These are phyloP conservation scores for Heterodera filipjevi DNA, from an alignment of 2,888 invertebrate species.

Conservation along the genomic window DNA sequence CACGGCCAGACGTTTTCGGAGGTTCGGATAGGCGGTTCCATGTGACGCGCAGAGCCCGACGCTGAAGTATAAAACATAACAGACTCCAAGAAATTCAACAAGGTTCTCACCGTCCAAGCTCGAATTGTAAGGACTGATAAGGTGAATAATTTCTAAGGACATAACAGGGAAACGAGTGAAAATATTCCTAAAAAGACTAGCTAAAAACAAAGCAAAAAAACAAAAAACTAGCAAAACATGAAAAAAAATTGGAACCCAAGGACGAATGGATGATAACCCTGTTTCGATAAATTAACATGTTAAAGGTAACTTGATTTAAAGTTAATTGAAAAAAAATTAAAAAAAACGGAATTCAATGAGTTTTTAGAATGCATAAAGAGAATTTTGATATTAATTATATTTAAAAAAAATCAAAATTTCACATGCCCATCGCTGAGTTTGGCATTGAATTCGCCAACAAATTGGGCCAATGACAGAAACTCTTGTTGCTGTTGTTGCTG, in stretches of 20 bases:
- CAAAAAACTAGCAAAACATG: no score
- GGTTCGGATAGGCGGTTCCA: constrained; percentile 60
- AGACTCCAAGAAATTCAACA: background rate
- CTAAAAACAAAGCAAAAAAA: no score
- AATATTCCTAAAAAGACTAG: no score
- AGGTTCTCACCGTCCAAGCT: no score
- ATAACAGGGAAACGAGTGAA: no score
- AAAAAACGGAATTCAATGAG: background rate
- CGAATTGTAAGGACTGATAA: no score
- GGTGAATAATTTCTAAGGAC: no score
- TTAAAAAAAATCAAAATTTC: no score
- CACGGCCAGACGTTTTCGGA: constrained; percentile 57
- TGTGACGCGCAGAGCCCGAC: constrained; percentile 55
- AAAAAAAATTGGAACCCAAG: no score
- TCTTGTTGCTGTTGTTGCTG: constrained; percentile 27
- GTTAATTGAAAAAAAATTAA: background rate
- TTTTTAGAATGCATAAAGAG: background rate
- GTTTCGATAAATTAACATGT: background rate
- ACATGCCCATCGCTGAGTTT: constrained; percentile 37
- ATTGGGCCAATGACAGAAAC: constrained; percentile 33
- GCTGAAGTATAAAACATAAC: constrained; percentile 38
- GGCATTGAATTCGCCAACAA: constrained; percentile 36
- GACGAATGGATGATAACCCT: constrained; percentile 20
- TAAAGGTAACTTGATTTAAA: background rate
- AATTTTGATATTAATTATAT: no score